Base-by-base conservation (phyloP, 2,797 vertebrate genomes). In the Pseudomugil tenellus region DNA sequence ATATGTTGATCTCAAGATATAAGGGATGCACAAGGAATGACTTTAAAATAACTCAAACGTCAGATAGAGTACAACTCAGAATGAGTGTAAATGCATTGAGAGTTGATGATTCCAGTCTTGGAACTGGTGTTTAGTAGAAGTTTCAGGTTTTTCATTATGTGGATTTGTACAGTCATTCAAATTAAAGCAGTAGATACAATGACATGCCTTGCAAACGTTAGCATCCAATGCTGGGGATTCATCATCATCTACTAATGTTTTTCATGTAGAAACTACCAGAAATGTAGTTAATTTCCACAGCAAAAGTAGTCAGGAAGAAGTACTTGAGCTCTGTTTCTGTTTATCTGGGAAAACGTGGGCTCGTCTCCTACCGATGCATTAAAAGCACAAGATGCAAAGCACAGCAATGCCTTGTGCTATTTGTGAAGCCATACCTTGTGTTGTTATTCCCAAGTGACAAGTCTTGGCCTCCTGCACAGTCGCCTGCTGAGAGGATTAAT, bases 371-470 rank as follows among this genome's bases (percentile, higher is more conserved):
- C 70, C 60, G 51, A 58, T 64, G n/a, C 62, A 72, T 73, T 57
- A 51, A 72, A 68, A 61, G 46, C 37, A 34, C 23, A 29, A 3
- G 7, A 51, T 48, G 43, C 34, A 49, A 67, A 77, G 63, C 52
- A 41, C 34, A 70, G 26, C 52, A 2, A 2, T 39, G 32, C 21
- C 58, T 9, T 55, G 9, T 53, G 68, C 57, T 73, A 31, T 67
- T 46, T 67, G 41, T 21, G 13, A 70, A 64, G 23, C 32, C 32
- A 43, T 55, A 25, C 53, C 76, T 79, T 73, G 64, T 84, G 79
- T 71, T 51, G 23, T 67, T 82, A 61, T 83, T 68, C 74, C 72
- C 66, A 49, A 32, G 21, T 6, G 51, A 39, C 52, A 64, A 25
- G 28, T 63, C n/a, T 23, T n/a, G 12, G 11, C 35, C 31, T 35